Evolutionary conservation across 2,888 invertebrate genomes (phyloP).

Genomic region (Lasioglossum leucozonium): DNA sequence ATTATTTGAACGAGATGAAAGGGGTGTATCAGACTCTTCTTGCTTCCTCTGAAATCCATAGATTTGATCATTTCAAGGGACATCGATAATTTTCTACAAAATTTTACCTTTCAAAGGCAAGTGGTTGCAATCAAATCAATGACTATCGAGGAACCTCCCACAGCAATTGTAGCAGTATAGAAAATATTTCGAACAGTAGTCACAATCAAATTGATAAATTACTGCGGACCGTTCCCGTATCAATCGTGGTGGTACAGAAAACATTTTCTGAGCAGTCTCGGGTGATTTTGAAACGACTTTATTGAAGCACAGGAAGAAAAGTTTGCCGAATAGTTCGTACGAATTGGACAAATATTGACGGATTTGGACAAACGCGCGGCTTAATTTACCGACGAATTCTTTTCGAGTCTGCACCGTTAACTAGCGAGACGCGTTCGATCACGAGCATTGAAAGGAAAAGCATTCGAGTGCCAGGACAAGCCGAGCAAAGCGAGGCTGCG

Average conservation of each 20-base stretch:
- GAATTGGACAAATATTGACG: not conserved
- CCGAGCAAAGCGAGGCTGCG: not conserved
- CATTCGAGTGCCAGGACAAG: conserved; percentile 16
- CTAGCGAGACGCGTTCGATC: not conserved
- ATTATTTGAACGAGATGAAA: conserved; percentile 24
- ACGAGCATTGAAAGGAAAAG: not conserved
- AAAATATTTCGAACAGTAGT: no score
- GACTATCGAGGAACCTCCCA: no score
- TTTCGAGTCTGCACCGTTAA: not conserved
- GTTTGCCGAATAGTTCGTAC: not conserved
- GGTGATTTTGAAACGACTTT: not conserved
- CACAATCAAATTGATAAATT: no score
- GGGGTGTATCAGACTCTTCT: not conserved
- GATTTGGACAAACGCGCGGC: not conserved
- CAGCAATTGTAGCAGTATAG: no score
- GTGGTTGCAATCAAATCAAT: no score
- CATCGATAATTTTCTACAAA: not conserved
- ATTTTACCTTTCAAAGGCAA: no score
- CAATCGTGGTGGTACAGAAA: no score
- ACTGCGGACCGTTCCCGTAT: no score
- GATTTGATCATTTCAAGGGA: not conserved
- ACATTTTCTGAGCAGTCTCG: no score
- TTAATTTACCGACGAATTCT: not conserved
- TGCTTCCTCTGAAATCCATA: no score
- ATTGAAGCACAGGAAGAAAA: not conserved